A percentile compares a stretch with the other conserved stretches of the same genome.
phyloP scores from a whole-genome alignment of 1,140 invertebrate species.

The Meloidogyne exigua region DNA sequence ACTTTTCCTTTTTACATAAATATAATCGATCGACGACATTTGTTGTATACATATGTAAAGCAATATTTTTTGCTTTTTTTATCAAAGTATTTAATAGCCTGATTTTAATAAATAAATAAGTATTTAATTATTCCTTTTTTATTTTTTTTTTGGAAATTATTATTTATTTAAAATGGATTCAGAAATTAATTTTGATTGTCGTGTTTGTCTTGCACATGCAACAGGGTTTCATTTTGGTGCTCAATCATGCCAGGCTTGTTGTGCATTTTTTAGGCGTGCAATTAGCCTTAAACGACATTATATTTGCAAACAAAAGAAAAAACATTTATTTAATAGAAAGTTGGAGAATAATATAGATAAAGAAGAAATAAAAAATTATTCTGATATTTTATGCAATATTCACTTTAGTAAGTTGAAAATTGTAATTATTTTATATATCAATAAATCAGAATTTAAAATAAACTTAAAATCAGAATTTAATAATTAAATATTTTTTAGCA shows the following conservation, averaged over 20 bases:
- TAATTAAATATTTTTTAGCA: conserved; percentile 16
- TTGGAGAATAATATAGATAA: background rate
- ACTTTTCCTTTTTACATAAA: too few species aligned
- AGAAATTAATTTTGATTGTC: conserved; percentile 34
- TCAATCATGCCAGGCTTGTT: conserved; percentile 47
- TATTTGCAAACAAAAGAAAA: conserved; percentile 20
- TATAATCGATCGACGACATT: too few species aligned
- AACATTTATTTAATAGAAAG: background rate
- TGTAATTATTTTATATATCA: background rate
- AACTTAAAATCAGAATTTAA: background rate
- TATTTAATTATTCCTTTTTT: too few species aligned
- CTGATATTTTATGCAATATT: background rate
- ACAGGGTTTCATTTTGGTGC: conserved; percentile 53
- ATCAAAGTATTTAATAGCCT: too few species aligned
- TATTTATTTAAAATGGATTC: background rate
- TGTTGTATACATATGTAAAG: too few species aligned
- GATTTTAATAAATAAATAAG: too few species aligned
- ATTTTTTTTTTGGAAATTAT: background rate
- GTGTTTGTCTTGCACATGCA: conserved; percentile 46
- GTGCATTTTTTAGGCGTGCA: conserved; percentile 49
- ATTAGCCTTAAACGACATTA: conserved; percentile 35
- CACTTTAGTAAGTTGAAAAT: background rate
- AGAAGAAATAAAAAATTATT: background rate
- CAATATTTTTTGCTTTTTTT: too few species aligned
- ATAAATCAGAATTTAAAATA: too few species aligned